These are phyloP conservation scores for Chiloscyllium punctatum DNA, from an alignment of 2,797 vertebrate genomes.

Conservation along the genomic window DNA sequence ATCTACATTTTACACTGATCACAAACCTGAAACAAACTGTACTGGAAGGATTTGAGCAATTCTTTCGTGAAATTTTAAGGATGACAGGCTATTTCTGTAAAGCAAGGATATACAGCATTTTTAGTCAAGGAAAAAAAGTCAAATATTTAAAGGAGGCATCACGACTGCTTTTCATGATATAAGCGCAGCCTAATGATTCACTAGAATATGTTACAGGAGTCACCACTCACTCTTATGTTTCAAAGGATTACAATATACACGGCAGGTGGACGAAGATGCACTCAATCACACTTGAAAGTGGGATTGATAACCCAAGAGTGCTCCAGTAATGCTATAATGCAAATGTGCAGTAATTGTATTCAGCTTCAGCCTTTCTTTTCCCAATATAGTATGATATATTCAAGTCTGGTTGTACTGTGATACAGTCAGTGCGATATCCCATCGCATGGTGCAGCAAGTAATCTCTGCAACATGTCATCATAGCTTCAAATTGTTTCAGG, in stretches of 20 bases:
- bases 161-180: not conserved
- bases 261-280: not conserved
- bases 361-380: not conserved
- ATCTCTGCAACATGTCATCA: not conserved
- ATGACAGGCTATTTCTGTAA: not conserved
- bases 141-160: not conserved
- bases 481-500: not conserved
- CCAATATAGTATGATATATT: not conserved
- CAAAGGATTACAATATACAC: not conserved
- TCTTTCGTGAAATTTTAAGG: not conserved
- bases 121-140: not conserved
- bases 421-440: not conserved
- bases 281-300: constrained; percentile 20
- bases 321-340: not conserved
- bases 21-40: not conserved
- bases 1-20: not conserved
- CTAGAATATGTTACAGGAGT: not conserved
- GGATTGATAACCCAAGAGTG: constrained; percentile 5
- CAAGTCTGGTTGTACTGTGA: not conserved
- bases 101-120: not conserved
- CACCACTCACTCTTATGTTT: not conserved
- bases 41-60: not conserved
- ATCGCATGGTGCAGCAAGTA: not conserved
- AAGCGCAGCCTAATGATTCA: not conserved
- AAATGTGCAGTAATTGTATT: constrained; percentile 18